Conservation (phyloP, 2,113 vertebrate species). For the Phalacrocorax aristotelis region DNA sequence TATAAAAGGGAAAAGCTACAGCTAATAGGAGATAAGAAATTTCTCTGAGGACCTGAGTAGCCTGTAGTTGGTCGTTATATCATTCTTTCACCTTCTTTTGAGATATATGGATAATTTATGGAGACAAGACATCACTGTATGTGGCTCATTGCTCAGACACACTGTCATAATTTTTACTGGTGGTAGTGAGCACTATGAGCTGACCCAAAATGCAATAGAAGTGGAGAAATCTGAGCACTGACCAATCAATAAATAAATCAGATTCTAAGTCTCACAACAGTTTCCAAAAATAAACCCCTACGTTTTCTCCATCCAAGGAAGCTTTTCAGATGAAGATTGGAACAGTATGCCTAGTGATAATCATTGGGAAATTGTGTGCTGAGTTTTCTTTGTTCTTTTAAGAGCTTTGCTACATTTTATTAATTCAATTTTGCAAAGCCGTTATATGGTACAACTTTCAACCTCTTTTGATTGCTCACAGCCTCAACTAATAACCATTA, state of each 20-base stretch:
- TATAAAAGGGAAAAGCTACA: neutral
- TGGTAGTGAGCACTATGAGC: neutral
- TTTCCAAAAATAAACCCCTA: neutral
- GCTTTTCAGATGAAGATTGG: neutral
- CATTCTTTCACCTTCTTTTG: neutral
- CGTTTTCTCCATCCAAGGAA: neutral
- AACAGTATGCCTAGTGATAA: neutral
- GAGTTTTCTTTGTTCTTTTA: neutral
- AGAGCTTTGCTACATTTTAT: neutral
- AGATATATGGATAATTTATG: neutral
- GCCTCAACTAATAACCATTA: neutral
- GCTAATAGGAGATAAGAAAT: neutral
- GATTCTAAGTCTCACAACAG: neutral
- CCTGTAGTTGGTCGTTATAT: neutral
- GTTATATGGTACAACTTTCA: neutral
- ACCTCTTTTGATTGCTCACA: neutral
- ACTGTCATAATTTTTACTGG: neutral
- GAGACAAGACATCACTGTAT: neutral
- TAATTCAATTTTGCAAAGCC: neutral
- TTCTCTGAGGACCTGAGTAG: neutral
- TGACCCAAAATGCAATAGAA: neutral
- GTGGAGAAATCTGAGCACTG: neutral
- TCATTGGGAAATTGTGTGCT: neutral
- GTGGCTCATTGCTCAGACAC: neutral
- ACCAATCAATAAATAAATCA: neutral